Percentiles rank a stretch among this genome's conserved stretches.
These are phyloP conservation scores for Phthorimaea operculella DNA, from an alignment of 1,140 invertebrate species.

Conservation along the genomic window DNA sequence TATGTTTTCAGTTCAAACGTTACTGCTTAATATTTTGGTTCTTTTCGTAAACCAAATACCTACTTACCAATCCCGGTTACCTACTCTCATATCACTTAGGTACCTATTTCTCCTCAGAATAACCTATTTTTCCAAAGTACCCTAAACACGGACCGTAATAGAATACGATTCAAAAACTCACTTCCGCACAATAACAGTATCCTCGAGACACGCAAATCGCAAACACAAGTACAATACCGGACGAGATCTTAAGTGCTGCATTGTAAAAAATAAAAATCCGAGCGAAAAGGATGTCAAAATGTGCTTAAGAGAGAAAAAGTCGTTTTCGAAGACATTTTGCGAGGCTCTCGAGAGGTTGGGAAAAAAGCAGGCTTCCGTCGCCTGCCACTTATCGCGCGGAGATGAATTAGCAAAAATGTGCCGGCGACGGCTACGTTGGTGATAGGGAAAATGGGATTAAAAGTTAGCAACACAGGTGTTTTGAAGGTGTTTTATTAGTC, in stretches of 20 bases:
- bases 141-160: too few species aligned
- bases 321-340: conserved; percentile 60
- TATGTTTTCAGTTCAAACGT: not conserved
- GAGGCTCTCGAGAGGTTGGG: conserved; percentile 49
- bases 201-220: not conserved
- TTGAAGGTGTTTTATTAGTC: too few species aligned
- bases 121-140: too few species aligned
- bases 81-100: too few species aligned
- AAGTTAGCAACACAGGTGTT: too few species aligned
- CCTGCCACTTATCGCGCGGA: conserved; percentile 45
- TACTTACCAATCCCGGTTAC: too few species aligned
- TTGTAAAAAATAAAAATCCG: conserved; percentile 42
- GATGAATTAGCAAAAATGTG: conserved; percentile 48
- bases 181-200: not conserved
- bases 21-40: too few species aligned
- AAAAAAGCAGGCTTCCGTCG: conserved; percentile 54
- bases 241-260: conserved; percentile 39
- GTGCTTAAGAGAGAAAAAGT: conserved; percentile 54
- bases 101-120: too few species aligned
- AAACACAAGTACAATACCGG: conserved; percentile 6
- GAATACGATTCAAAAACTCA: not conserved
- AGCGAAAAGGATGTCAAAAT: conserved; percentile 52
- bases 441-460: too few species aligned
- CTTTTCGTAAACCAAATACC: too few species aligned
- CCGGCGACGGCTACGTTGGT: not conserved